These are phyloP conservation scores for Drosophila eugracilis DNA, from an alignment of 1,140 invertebrate species.

Conservation along the genomic window DNA sequence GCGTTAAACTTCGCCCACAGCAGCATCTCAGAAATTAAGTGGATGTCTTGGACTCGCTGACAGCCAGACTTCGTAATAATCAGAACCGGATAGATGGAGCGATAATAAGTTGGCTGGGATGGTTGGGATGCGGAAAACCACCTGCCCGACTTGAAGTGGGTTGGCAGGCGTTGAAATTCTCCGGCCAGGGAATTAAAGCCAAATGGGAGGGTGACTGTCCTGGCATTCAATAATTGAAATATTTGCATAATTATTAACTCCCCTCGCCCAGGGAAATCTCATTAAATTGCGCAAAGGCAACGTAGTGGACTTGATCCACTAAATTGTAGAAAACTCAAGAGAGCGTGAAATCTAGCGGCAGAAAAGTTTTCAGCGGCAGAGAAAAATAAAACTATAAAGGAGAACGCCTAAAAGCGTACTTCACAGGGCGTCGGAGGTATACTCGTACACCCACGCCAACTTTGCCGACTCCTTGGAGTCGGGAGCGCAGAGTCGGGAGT, in stretches of 20 bases:
- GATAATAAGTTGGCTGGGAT: constrained; percentile 47
- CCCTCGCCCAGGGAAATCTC: constrained; percentile 59
- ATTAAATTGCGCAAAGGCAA: constrained; percentile 52
- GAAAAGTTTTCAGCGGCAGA: constrained; percentile 40
- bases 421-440: constrained; percentile 34
- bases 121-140: constrained; percentile 24
- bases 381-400: constrained; percentile 55
- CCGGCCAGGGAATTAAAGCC: constrained; percentile 16
- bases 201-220: constrained; percentile 39
- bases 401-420: constrained; percentile 42
- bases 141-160: constrained; percentile 53
- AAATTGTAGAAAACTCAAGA: constrained; percentile 16
- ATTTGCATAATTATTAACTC: constrained; percentile 71
- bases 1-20: constrained; percentile 39
- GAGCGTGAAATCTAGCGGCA: constrained; percentile 22
- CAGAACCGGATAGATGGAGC: constrained; percentile 48
- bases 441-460: no score
- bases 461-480: constrained; percentile 9
- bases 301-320: constrained; percentile 19
- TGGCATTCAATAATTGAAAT: constrained; percentile 63
- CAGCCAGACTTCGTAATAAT: constrained; percentile 68
- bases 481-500: not conserved
- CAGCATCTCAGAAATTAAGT: constrained; percentile 41
- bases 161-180: constrained; percentile 36
- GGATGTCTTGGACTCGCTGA: constrained; percentile 47